Conservation (phyloP, 2,113 vertebrate genomes). For the cat (Felis catus) region F.catus_Fca126_mat1.0 CM031411.1:2335501-2336000, state of each 20-base stretch:
- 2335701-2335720: not conserved
- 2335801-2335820: not conserved
- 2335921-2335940: accelerated
- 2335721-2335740: not conserved
- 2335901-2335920: accelerated
- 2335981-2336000: not conserved
- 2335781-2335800: not conserved
- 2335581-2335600: not conserved
- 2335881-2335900: not conserved
- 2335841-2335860: not conserved
- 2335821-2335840: not conserved
- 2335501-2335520: not conserved
- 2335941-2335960: not conserved
- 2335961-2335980: accelerated
- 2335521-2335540: not conserved
- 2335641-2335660: not conserved
- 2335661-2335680: not conserved
- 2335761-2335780: not conserved
- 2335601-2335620: not conserved
- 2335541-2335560: not conserved
- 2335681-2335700: not conserved
- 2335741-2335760: not conserved
- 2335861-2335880: not conserved
- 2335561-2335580: accelerated
- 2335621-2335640: accelerated